A percentile compares a stretch with the other conserved stretches of the same genome.
Evolutionary conservation across 2,113 vertebrate species (phyloP).

Genomic region (Lethenteron reissneri): DNA sequence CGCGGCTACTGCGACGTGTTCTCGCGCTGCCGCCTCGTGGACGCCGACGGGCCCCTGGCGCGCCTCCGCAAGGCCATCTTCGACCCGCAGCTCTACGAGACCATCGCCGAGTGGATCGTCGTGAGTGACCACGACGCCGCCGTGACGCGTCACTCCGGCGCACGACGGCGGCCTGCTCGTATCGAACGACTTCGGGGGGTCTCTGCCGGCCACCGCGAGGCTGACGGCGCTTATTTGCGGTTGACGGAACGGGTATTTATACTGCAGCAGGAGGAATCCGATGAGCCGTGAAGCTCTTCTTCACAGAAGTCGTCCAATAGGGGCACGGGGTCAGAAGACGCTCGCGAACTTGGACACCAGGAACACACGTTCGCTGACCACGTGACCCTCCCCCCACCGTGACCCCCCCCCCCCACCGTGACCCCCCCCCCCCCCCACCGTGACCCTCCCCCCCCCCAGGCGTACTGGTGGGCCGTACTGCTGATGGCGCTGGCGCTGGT

Average conservation of each 20-base stretch:
- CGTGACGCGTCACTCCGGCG: too few relatives aligned
- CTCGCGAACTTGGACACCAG: too few relatives aligned
- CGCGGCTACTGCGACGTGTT: constrained; percentile 96
- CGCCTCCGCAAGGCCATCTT: constrained; percentile 92
- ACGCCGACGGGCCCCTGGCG: constrained; percentile 79
- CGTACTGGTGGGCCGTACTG: constrained; percentile 85
- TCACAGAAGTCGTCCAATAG: too few relatives aligned
- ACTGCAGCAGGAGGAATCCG: too few relatives aligned
- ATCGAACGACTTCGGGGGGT: too few relatives aligned
- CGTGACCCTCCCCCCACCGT: not conserved
- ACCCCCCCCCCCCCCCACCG: not conserved
- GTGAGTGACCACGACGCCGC: constrained; percentile 26
- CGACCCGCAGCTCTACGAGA: constrained; percentile 73
- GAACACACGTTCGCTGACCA: too few relatives aligned
- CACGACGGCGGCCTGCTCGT: too few relatives aligned
- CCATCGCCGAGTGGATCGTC: constrained; percentile 90
- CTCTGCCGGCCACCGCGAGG: too few relatives aligned
- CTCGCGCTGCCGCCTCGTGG: constrained; percentile 71
- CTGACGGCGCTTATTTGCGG: too few relatives aligned
- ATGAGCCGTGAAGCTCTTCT: too few relatives aligned
- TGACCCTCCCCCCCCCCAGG: constrained; percentile 22
- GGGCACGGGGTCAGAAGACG: too few relatives aligned
- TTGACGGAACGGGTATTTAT: too few relatives aligned
- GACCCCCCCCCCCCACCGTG: not conserved
- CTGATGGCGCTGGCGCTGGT: constrained; percentile 90